Evolutionary conservation across 1,140 invertebrate genomes (phyloP), one percentile per base, ranked within the genome.

Genomic region (Drosophila miranda): DNA sequence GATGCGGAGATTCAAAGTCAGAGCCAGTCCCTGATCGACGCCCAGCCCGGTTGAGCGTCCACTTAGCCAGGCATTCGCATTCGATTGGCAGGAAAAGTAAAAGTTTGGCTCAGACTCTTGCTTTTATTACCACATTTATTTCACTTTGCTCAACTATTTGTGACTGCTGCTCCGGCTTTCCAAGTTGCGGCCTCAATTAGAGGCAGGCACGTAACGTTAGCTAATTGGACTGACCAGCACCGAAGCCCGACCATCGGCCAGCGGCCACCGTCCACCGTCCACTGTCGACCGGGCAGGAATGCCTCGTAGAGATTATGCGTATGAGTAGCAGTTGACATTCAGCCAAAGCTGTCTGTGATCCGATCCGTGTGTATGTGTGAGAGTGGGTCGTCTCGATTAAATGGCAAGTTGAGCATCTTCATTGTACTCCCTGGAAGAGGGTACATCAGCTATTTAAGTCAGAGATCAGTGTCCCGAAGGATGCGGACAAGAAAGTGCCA

Each of bases 151-250:
- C 45, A 66, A 54, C 57, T 51, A 58, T 61, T 55, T 49, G 56
- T 28, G 23, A 75, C 71, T 74, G 54, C 74, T 74, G 50, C 71
- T 58, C 43, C 43, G 66, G 38, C 64, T 68, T 60, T 58, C 34
- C 61, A 78, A 52, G 56, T 72, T 63, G 76, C 68, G 68, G 60
- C 76, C 80, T 66, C 80, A 80, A 77, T 84, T 86, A 70, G 70
- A 81, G 77, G 57, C 74, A 63, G 56, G 78, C 78, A 81, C 78
- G 78, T 81, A 81, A 78, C 78, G 49, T 81, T 81, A 79, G 78
- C 59, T 79, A 81, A 81, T 80, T 61, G 60, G 55, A 43, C 59
- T 55, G 70, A 61, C 42, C 46, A 34, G 14, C 46, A 6, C 23
- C 23, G 23, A 26, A 26, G 23, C 30, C 19, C 19, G 19, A 19